Conservation (phyloP, 2,797 vertebrate genomes). For the Coregonus suidteri region DNA sequence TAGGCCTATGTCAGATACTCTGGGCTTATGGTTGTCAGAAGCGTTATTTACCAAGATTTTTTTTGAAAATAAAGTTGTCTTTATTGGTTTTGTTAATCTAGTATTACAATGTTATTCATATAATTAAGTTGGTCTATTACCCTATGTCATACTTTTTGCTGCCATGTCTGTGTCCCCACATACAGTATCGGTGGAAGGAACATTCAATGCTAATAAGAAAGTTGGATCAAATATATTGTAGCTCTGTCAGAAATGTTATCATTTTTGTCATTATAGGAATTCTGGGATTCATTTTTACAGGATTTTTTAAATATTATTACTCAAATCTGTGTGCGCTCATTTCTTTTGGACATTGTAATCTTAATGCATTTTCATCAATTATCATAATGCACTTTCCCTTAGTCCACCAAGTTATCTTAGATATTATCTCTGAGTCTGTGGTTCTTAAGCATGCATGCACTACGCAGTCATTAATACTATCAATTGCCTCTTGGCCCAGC, state of each 20-base stretch:
- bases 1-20: neutral
- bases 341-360: neutral
- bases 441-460: conserved; percentile 57
- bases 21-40: neutral
- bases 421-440: conserved; percentile 20
- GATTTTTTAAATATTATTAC: too few species aligned
- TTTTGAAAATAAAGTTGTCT: neutral
- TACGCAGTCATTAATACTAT: conserved; percentile 51
- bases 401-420: neutral
- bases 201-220: too few species aligned
- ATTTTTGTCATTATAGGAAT: neutral
- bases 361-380: neutral
- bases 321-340: neutral
- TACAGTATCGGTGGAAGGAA: neutral
- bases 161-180: neutral
- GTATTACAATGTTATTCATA: neutral
- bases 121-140: neutral
- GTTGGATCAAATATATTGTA: neutral
- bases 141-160: neutral
- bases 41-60: too few species aligned
- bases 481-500: conserved; percentile 19
- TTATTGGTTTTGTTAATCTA: neutral
- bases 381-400: conserved; percentile 10
- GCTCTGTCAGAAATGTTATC: neutral
- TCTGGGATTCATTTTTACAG: too few species aligned